Evolutionary conservation across 2,888 invertebrate species (phyloP).

Genomic region (Lithophane semibrunnea): DNA sequence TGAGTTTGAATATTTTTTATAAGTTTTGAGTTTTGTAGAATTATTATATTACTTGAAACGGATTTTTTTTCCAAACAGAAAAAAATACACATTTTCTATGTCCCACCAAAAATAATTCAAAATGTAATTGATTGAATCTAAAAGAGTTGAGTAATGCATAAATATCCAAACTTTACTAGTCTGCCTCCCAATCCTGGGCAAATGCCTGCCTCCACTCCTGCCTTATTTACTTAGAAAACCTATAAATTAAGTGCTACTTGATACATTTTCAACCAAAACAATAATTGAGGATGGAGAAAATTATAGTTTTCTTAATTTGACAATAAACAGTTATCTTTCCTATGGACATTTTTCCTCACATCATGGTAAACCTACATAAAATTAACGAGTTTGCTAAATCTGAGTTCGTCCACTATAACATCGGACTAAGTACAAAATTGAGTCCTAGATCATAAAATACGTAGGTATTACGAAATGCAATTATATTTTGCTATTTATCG

Average conservation of each 20-base stretch:
- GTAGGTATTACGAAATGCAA: conserved; percentile 39
- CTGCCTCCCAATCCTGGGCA: no score
- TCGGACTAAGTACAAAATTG: conserved; percentile 39
- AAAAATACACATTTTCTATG: background rate
- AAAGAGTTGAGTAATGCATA: background rate
- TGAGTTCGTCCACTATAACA: conserved; percentile 25
- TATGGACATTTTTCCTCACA: background rate
- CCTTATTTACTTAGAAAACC: background rate
- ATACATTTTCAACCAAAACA: no score
- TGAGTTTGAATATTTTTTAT: background rate
- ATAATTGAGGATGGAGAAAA: no score
- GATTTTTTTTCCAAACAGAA: no score
- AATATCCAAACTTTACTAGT: no score
- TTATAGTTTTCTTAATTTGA: background rate
- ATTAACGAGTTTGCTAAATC: conserved; percentile 36
- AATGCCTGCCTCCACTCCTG: no score
- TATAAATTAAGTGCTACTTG: no score
- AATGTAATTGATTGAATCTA: background rate
- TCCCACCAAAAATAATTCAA: background rate
- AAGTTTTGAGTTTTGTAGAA: background rate
- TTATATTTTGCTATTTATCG: conserved; percentile 53
- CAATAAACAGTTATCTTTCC: background rate
- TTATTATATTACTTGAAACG: background rate
- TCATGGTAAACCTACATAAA: conserved; percentile 25
- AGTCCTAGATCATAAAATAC: conserved; percentile 41